Evolutionary conservation across 2,797 vertebrate genomes (phyloP).

Genomic region (Rhynchotus rufescens): DNA sequence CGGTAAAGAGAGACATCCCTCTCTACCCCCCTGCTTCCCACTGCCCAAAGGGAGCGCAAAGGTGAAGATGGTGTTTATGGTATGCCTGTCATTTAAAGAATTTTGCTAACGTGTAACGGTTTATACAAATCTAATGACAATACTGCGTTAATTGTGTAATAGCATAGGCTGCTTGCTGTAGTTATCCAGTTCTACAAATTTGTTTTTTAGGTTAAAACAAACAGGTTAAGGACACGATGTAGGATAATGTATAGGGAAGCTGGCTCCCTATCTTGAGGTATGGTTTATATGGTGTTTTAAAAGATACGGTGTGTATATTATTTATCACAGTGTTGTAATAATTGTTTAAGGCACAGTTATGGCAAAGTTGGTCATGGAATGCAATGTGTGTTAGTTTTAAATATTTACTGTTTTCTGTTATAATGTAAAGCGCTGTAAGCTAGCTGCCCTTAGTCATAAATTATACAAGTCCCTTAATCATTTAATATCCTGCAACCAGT

Average conservation of each 20-base stretch:
- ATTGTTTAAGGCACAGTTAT: constrained; percentile 79
- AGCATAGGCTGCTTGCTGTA: constrained; percentile 84
- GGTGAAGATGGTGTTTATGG: constrained; percentile 25
- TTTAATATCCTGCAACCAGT: not conserved
- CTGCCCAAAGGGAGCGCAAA: not conserved
- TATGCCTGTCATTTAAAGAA: constrained; percentile 66
- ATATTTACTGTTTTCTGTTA: constrained; percentile 60
- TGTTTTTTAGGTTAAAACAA: constrained; percentile 71
- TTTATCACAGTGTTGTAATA: constrained; percentile 91
- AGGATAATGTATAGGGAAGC: constrained; percentile 91
- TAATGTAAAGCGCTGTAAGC: constrained; percentile 37
- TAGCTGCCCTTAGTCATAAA: constrained; percentile 39
- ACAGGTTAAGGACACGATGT: constrained; percentile 75
- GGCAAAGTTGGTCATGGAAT: constrained; percentile 67
- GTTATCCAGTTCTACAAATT: constrained; percentile 86
- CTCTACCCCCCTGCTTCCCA: not conserved
- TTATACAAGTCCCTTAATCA: constrained; percentile 62
- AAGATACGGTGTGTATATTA: constrained; percentile 90
- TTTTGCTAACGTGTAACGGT: constrained; percentile 72
- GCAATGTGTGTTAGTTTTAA: constrained; percentile 31
- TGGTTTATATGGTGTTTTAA: constrained; percentile 83
- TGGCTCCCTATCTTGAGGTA: constrained; percentile 92
- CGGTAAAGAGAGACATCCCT: not conserved
- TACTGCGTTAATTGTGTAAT: constrained; percentile 81
- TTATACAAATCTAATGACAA: constrained; percentile 79